A percentile compares a stretch with the other conserved stretches of the same genome.
These are phyloP conservation scores for Octodonta nipae DNA, from an alignment of 2,888 invertebrate species.

Conservation along the genomic window DNA sequence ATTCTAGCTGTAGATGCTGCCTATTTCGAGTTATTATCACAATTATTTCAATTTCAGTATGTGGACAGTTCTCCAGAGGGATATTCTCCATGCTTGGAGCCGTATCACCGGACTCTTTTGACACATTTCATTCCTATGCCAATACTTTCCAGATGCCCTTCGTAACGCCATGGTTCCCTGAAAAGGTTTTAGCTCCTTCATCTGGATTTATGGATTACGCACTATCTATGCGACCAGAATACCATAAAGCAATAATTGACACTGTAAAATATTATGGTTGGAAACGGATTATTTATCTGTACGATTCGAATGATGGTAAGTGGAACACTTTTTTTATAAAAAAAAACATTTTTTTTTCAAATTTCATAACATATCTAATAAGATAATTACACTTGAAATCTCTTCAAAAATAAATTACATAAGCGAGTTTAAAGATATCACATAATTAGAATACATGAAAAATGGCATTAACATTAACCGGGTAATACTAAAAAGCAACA, in stretches of 20 bases:
- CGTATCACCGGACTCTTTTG: constrained; percentile 86
- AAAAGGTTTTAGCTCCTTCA: constrained; percentile 74
- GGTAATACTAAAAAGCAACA: too few species aligned
- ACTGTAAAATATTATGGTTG: constrained; percentile 85
- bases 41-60: too few species aligned
- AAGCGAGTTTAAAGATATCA: too few species aligned
- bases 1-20: too few species aligned
- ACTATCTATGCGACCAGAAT: constrained; percentile 88
- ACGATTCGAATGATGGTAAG: constrained; percentile 84
- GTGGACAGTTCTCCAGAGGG: constrained; percentile 78
- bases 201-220: constrained; percentile 83
- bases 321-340: constrained; percentile 14
- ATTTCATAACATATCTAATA: too few species aligned
- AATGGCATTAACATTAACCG: too few species aligned
- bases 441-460: too few species aligned
- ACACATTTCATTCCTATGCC: constrained; percentile 84
- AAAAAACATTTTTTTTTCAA: too few species aligned
- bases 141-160: constrained; percentile 93
- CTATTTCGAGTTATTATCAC: too few species aligned
- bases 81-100: constrained; percentile 84
- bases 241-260: constrained; percentile 89
- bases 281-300: constrained; percentile 78
- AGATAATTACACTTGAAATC: too few species aligned
- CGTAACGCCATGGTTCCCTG: constrained; percentile 86
- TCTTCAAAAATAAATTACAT: too few species aligned